Base-by-base conservation (phyloP, 2,797 vertebrate genomes). In the Falco biarmicus region DNA sequence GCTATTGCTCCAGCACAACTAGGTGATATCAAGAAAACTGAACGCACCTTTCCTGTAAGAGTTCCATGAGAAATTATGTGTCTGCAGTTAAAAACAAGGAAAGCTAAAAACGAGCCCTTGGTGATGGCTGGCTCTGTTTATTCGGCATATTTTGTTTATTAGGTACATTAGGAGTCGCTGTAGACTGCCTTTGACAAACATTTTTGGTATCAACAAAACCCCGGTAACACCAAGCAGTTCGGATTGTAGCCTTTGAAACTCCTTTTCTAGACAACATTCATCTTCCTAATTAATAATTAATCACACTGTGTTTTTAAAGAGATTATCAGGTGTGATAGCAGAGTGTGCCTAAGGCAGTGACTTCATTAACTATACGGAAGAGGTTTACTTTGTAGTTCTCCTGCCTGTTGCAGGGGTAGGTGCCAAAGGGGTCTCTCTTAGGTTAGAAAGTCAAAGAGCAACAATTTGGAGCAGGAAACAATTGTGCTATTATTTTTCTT, bases 271-370 rank as follows among this genome's bases (percentile, higher is more conserved):
- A 97, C 94, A 93, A 94, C 95, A 96, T 98, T 97, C 96, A 97
- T 97, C 97, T 96, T 96, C 91, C 95, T 97, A 96, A 98, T 98
- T 98, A 98, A 98, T 97, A 97, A 98, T 98, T 97, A 98, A 98
- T 97, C 95, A 56, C 39, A 31, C 69, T 84, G 84, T 97, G 96
- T 97, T 97, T 95, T 96, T 97, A 89, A 96, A 93, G 95, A 97
- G 98, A 98, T 98, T 97, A 97, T 96, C 96, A 83, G 89, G 93
- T 86, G 76, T 94, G 97, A 98, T 98, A 98, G 97, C 87, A 70
- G 75, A 96, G 96, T 97, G 95, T 98, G 97, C 97, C 96, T 96
- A 97, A 97, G 97, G 96, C 95, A 94, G 97, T 91, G 96, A 95
- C 96, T 97, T 96, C 96, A 97, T 97, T 97, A 96, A 96, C 96